Base-by-base conservation (phyloP, 2,797 vertebrate genomes). In the Glyptemys insculpta region DNA sequence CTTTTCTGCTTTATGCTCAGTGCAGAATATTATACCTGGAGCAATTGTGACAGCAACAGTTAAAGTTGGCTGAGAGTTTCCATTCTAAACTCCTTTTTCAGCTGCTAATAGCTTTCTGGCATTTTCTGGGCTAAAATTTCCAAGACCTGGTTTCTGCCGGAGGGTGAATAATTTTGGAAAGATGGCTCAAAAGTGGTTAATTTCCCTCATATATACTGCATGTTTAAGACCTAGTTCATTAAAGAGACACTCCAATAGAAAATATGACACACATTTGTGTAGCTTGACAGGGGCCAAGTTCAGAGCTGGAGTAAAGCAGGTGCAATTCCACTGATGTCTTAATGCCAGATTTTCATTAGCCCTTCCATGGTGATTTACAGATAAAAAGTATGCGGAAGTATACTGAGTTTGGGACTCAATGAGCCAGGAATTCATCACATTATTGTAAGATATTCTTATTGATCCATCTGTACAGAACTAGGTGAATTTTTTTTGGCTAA, bases 1-100 rank as follows among this genome's bases (percentile, higher is more conserved):
- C 80, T 72, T 91, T 44, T 94, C 90, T 88, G 82, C 65, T 96
- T 95, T 87, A 81, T 78, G 94, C 90, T 96, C 87, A 89, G 92
- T 78, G 74, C 50, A 94, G 94, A 94, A 81, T 90, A 56, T 94
- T 93, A 88, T 56, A 91, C 86, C 23, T 86, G 90, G 74, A 87
- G 74, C 87, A 96, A 0, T 1, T 86, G 47, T 59, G 91, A 31
- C 19, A 94, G 86, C 41, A 79, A 92, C 52, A 62, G 91, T 91
- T 76, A 44, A 86, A 15, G n/a, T 91, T 91, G 52, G 85, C 37
- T 29, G 82, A 80, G 21, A 86, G 41, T 93, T 92, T 96, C 56
- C 59, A 91, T 85, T 92, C 81, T 91, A 62, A 93, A 76, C 8
- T 89, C 83, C 23, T 1, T 90, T 91, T 93, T 93, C 79, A 83